phyloP scores from a whole-genome alignment of 1,140 invertebrate genomes.

The Epicauta chinensis region DNA sequence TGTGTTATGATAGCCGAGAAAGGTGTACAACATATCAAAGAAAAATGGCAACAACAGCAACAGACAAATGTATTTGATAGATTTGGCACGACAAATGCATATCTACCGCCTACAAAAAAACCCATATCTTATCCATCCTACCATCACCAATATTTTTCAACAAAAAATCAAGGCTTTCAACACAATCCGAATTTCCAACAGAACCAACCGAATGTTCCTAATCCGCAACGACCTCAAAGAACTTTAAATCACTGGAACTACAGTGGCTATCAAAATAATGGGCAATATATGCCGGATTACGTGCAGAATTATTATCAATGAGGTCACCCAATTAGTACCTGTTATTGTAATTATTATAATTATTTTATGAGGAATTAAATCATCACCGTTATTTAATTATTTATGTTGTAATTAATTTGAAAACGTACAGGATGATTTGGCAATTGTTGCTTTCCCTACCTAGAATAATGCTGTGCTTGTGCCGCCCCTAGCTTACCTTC shows the following conservation, averaged over 20 bases:
- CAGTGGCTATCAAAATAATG: conserved; percentile 1
- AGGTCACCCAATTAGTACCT: too few relatives aligned
- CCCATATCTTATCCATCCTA: background rate
- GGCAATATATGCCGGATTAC: too few relatives aligned
- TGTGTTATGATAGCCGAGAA: conserved; percentile 80
- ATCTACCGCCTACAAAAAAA: background rate
- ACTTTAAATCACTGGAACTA: background rate
- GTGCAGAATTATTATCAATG: too few relatives aligned
- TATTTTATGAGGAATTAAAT: too few relatives aligned
- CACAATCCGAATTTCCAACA: too few relatives aligned
- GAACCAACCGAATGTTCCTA: conserved; percentile 5
- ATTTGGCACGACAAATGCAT: background rate
- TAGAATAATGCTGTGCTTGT: too few relatives aligned
- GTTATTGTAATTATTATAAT: too few relatives aligned
- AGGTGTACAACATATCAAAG: conserved; percentile 70
- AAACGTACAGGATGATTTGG: too few relatives aligned
- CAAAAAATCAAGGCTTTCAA: background rate
- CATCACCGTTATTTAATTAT: too few relatives aligned
- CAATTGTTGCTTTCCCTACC: too few relatives aligned
- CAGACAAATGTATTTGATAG: conserved; percentile 1
- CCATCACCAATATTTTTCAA: background rate
- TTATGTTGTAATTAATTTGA: too few relatives aligned
- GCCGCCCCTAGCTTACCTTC: too few relatives aligned
- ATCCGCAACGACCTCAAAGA: background rate
- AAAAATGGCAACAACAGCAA: conserved; percentile 47